phyloP scores from a whole-genome alignment of 2,113 vertebrate genomes.

The Piprites chloris region DNA sequence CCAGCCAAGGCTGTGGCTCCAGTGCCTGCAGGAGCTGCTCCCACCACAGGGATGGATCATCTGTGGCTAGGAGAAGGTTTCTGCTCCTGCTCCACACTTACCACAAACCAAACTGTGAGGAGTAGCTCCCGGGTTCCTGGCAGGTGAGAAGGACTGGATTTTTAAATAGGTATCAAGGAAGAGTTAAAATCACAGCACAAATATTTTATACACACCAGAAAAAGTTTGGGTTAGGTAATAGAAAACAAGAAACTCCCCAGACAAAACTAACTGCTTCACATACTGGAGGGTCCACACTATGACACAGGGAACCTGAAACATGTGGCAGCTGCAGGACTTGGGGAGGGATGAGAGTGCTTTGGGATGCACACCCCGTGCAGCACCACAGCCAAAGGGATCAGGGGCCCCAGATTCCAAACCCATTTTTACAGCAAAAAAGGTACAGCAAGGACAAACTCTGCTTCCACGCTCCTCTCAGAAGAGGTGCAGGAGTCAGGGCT shows the following conservation, averaged over 20 bases:
- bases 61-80: background rate
- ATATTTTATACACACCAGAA: fast-evolving
- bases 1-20: background rate
- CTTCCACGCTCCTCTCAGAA: background rate
- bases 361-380: background rate
- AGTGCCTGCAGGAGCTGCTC: background rate
- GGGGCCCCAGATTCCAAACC: background rate
- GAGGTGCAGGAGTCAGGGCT: background rate
- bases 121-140: background rate
- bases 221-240: background rate
- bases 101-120: fast-evolving
- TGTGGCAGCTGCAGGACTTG: background rate
- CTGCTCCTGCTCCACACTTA: background rate
- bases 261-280: background rate
- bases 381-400: background rate
- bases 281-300: background rate
- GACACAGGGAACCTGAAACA: background rate
- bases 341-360: background rate
- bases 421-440: background rate
- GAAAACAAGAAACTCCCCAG: background rate
- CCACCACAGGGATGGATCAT: background rate
- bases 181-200: fast-evolving
- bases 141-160: background rate
- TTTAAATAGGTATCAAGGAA: background rate
- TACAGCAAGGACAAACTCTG: background rate